Evolutionary conservation across 2,888 invertebrate genomes (phyloP).

Genomic region (Xestia sexstrigata): DNA sequence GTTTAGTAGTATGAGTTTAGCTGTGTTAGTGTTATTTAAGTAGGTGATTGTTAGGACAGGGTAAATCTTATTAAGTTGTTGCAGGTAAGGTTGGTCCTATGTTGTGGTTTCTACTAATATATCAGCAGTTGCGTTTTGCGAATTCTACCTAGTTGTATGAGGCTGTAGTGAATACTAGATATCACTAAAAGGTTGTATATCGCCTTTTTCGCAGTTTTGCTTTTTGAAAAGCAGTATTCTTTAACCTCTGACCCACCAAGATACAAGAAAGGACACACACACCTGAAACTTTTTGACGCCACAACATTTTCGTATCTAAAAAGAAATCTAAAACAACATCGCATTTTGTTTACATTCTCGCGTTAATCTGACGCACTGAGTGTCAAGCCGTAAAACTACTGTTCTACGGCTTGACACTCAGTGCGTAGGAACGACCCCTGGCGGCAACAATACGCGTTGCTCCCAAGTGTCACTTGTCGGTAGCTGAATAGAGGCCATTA

Average conservation of each 20-base stretch:
- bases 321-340: conserved; percentile 7
- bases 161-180: not conserved
- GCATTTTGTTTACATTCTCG: conserved; percentile 59
- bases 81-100: not conserved
- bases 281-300: not conserved
- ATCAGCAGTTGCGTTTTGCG: not conserved
- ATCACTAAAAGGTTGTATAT: not conserved
- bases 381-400: too few species aligned
- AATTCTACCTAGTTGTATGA: not conserved
- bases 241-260: not conserved
- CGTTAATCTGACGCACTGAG: conserved; percentile 50
- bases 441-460: conserved; percentile 71
- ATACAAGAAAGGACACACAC: not conserved
- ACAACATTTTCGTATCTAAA: not conserved
- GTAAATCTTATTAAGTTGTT: not conserved
- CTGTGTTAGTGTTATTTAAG: conserved; percentile 18
- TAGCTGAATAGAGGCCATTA: conserved; percentile 79
- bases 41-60: not conserved
- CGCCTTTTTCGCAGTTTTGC: not conserved
- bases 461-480: conserved; percentile 75
- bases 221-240: not conserved
- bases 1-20: conserved; percentile 34
- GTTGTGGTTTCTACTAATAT: not conserved
- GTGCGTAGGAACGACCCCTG: conserved; percentile 43
- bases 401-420: conserved; percentile 22